Conservation (phyloP, 2,113 vertebrate genomes). For the Siniperca chuatsi region DNA sequence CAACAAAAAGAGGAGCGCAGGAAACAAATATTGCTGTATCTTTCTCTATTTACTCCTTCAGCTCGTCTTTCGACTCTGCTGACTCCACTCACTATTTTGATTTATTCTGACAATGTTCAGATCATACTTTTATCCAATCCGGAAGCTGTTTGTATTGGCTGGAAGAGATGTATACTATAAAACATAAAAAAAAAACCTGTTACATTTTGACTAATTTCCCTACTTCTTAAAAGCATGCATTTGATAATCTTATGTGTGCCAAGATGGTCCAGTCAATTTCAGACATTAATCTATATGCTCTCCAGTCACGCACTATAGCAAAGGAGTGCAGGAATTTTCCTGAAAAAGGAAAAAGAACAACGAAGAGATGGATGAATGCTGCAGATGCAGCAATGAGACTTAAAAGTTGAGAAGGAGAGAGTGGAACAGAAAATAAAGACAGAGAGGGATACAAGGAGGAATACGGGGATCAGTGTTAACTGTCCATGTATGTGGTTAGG, state of each 20-base stretch:
- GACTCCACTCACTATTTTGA: neutral
- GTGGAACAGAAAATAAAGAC: constrained; percentile 31
- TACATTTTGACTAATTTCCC: neutral
- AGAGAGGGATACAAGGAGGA: neutral
- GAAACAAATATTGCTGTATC: neutral
- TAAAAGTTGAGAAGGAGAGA: neutral
- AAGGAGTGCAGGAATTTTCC: neutral
- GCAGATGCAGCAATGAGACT: neutral
- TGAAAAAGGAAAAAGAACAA: neutral
- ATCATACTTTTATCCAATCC: neutral
- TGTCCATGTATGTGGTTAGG: constrained; percentile 50
- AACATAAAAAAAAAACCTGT: neutral
- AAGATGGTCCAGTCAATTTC: neutral
- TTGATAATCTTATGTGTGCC: neutral
- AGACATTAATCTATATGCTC: neutral
- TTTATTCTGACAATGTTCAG: neutral
- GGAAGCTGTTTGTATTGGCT: neutral
- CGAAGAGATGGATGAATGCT: neutral
- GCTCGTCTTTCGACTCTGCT: neutral
- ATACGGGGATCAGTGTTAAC: constrained; percentile 46
- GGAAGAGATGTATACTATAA: neutral
- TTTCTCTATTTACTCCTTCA: neutral
- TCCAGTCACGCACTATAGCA: too few species aligned
- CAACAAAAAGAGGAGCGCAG: neutral
- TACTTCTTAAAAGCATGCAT: neutral